Evolutionary conservation across 2,888 invertebrate genomes (phyloP).

Genomic region (Euclidia mi): DNA sequence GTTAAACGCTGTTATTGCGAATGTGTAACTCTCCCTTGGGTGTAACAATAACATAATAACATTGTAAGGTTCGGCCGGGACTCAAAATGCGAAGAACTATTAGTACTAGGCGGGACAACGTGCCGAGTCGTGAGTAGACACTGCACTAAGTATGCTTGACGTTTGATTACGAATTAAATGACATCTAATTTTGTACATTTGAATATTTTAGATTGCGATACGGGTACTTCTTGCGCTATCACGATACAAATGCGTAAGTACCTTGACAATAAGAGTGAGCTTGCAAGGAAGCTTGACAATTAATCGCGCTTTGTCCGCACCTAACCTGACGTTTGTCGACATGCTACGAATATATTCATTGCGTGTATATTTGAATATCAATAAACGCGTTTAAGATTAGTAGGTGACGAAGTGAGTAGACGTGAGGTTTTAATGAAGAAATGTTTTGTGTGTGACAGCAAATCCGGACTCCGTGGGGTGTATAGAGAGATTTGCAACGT

Average conservation of each 20-base stretch:
- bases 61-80: slow-evolving; percentile 47
- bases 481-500: slow-evolving; percentile 93
- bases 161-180: slow-evolving; percentile 45
- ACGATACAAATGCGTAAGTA: slow-evolving; percentile 89
- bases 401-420: slow-evolving; percentile 7
- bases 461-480: slow-evolving; percentile 92
- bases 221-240: slow-evolving; percentile 88
- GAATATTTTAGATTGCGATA: slow-evolving; percentile 87
- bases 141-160: slow-evolving; percentile 49
- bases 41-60: slow-evolving; percentile 55
- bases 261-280: slow-evolving; percentile 58
- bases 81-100: slow-evolving; percentile 77
- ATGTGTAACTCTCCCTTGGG: slow-evolving; percentile 61
- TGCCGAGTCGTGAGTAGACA: slow-evolving; percentile 85
- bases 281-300: slow-evolving; percentile 60
- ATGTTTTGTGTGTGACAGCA: slow-evolving; percentile 84
- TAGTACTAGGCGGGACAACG: slow-evolving; percentile 83
- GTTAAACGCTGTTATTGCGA: slow-evolving; percentile 74
- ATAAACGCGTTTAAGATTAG: slow-evolving; percentile 9
- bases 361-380: slow-evolving; percentile 25
- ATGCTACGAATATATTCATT: slow-evolving; percentile 25
- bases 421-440: slow-evolving; percentile 20
- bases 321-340: slow-evolving; percentile 42
- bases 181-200: slow-evolving; percentile 72
- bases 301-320: slow-evolving; percentile 58